phyloP scores from a whole-genome alignment of 2,888 invertebrate species.

The Chydorus sphaericus region DNA sequence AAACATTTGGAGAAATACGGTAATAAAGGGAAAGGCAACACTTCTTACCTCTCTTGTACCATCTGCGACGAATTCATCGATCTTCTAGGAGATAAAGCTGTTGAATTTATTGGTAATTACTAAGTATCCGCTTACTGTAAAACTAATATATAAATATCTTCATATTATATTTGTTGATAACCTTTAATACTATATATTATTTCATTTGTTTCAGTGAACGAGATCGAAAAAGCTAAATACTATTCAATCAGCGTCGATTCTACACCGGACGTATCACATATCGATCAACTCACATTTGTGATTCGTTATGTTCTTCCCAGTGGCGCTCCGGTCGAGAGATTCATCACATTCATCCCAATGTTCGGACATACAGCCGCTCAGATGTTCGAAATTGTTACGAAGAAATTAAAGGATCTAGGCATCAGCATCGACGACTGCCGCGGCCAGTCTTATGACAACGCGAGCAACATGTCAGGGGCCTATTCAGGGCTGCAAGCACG shows the following conservation, averaged over 20 bases:
- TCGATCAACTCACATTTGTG: constrained; percentile 17
- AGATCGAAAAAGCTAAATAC: constrained; percentile 15
- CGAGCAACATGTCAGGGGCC: constrained; percentile 19
- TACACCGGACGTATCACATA: constrained; percentile 17
- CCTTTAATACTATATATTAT: too few species aligned
- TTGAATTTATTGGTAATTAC: too few species aligned
- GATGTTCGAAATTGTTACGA: constrained; percentile 19
- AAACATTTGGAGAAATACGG: constrained; percentile 22
- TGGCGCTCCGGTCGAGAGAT: constrained; percentile 13
- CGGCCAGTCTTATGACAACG: constrained; percentile 21
- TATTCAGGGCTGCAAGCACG: constrained; percentile 17
- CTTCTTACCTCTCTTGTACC: constrained; percentile 7
- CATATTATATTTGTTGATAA: too few species aligned
- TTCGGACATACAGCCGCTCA: neutral
- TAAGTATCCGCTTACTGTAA: too few species aligned
- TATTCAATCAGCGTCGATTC: constrained; percentile 16
- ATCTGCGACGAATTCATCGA: constrained; percentile 11
- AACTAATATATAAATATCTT: too few species aligned
- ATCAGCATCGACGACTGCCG: constrained; percentile 7
- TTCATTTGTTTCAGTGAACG: too few species aligned
- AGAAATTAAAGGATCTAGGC: neutral
- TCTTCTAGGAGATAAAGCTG: too few species aligned
- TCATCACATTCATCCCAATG: constrained; percentile 16
- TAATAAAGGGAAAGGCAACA: constrained; percentile 17
- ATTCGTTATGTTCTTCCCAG: constrained; percentile 15